Percentiles rank a stretch among this genome's conserved stretches.
phyloP scores from a whole-genome alignment of 2,888 invertebrate genomes.

The Xestobium rufovillosum region DNA sequence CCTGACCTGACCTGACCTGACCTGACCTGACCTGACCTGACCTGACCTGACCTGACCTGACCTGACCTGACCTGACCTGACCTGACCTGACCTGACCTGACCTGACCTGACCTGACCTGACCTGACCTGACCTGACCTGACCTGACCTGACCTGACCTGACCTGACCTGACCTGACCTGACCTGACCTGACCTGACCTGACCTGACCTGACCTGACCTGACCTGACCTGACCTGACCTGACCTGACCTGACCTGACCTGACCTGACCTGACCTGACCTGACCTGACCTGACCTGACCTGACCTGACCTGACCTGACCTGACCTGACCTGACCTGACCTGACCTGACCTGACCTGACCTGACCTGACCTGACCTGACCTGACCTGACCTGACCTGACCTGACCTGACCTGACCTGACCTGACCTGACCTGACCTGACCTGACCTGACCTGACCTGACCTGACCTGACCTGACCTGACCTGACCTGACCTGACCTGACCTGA shows the following conservation, averaged over 20 bases:
- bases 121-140: constrained; percentile 4
- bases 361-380: too few species aligned
- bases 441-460: too few species aligned
- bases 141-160: constrained; percentile 4
- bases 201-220: constrained; percentile 4
- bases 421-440: too few species aligned
- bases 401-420: too few species aligned
- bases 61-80: constrained; percentile 4
- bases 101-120: constrained; percentile 4
- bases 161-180: constrained; percentile 4
- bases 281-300: too few species aligned
- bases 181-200: constrained; percentile 4
- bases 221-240: constrained; percentile 4
- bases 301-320: too few species aligned
- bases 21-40: constrained; percentile 4
- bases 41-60: constrained; percentile 4
- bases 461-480: too few species aligned
- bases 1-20: constrained; percentile 4
- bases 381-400: too few species aligned
- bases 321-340: too few species aligned
- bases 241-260: neutral
- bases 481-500: too few species aligned
- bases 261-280: neutral
- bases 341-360: too few species aligned
- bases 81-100: constrained; percentile 4